A percentile compares a stretch with the other conserved stretches of the same genome.
phyloP scores from a whole-genome alignment of 2,888 invertebrate species.

The Acleris literana region DNA sequence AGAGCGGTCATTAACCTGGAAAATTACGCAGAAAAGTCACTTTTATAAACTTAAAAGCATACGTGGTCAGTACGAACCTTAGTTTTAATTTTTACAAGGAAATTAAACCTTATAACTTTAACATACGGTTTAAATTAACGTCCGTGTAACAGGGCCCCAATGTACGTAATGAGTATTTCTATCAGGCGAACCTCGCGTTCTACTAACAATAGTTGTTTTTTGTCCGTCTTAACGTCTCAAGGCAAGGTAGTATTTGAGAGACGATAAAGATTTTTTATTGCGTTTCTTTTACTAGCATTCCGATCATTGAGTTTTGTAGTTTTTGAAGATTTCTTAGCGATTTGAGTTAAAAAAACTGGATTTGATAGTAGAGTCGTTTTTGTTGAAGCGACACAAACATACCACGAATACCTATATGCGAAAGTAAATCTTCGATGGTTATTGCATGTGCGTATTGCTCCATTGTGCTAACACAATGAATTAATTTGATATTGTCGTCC shows the following conservation, averaged over 20 bases:
- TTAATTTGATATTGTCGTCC: too few species aligned
- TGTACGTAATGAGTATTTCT: conserved; percentile 29
- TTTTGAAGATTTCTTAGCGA: background rate
- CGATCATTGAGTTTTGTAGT: conserved; percentile 13
- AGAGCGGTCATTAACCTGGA: conserved; percentile 4
- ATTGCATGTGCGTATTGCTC: too few species aligned
- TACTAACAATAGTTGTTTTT: conserved; percentile 37
- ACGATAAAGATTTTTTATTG: conserved; percentile 25
- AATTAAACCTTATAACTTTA: background rate
- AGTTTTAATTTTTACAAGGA: conserved; percentile 5
- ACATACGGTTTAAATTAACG: conserved; percentile 7
- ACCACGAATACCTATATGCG: too few species aligned
- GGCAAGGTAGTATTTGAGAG: conserved; percentile 12
- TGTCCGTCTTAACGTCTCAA: conserved; percentile 29
- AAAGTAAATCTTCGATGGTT: too few species aligned
- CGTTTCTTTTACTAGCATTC: conserved; percentile 31
- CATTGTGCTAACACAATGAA: too few species aligned
- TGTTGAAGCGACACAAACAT: background rate
- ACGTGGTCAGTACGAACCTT: conserved; percentile 10
- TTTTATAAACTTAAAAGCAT: conserved; percentile 8
- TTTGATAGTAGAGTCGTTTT: background rate
- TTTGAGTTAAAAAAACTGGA: background rate
- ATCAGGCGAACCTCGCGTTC: conserved; percentile 18
- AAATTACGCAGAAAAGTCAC: background rate
- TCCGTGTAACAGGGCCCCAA: conserved; percentile 24